A percentile compares a stretch with the other conserved stretches of the same genome.
Conservation (phyloP, 1,140 invertebrate species). For the Megalopta genalis region DNA sequence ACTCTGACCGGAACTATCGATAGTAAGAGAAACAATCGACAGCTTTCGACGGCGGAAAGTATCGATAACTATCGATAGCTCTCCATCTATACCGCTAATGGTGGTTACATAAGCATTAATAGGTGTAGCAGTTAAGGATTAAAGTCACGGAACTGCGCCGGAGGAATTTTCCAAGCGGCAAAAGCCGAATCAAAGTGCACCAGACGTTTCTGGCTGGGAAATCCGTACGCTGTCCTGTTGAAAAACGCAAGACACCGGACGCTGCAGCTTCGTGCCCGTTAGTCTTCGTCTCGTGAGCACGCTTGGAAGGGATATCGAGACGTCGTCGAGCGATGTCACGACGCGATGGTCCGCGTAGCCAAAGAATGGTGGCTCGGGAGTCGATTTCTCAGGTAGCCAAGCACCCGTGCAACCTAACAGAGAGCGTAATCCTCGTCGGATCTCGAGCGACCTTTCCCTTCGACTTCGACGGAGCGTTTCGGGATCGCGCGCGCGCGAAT, state of each 20-base stretch:
- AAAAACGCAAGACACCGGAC: constrained; percentile 23
- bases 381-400: constrained; percentile 53
- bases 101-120: too few relatives aligned
- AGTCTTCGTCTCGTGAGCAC: constrained; percentile 20
- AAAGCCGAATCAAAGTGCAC: too few relatives aligned
- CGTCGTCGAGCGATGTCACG: neutral
- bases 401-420: constrained; percentile 43
- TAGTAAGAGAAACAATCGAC: too few relatives aligned
- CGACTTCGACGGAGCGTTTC: too few relatives aligned
- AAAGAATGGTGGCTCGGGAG: constrained; percentile 28
- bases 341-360: neutral
- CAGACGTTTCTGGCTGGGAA: neutral
- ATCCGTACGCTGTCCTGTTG: constrained; percentile 3
- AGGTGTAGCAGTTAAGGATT: too few relatives aligned
- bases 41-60: too few relatives aligned
- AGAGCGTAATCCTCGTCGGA: constrained; percentile 59
- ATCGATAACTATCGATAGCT: too few relatives aligned
- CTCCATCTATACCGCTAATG: too few relatives aligned
- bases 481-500: too few relatives aligned
- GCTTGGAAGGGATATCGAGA: neutral
- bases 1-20: too few relatives aligned
- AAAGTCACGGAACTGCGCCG: too few relatives aligned
- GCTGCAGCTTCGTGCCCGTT: constrained; percentile 27
- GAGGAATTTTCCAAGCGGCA: too few relatives aligned
- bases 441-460: constrained; percentile 25